These are phyloP conservation scores for Cephus sareptanus DNA, from an alignment of 2,888 invertebrate genomes.

Conservation along the genomic window DNA sequence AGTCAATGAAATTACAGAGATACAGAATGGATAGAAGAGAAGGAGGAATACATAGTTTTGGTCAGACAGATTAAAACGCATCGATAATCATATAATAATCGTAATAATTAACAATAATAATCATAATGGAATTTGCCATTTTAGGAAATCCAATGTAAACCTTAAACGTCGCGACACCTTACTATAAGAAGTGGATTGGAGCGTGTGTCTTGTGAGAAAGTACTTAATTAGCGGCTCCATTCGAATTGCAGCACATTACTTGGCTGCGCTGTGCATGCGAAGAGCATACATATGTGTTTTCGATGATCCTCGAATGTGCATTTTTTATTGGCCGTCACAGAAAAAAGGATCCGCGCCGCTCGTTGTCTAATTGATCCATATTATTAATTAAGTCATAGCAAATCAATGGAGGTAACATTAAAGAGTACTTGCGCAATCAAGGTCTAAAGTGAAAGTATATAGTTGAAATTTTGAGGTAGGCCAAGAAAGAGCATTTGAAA, in stretches of 20 bases:
- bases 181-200: constrained; percentile 66
- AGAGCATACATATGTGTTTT: background rate
- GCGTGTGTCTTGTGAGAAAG: constrained; percentile 44
- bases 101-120: constrained; percentile 35
- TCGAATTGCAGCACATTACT: background rate
- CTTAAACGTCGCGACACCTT: constrained; percentile 57
- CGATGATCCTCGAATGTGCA: background rate
- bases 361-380: background rate
- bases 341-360: background rate
- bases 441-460: constrained; percentile 24
- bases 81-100: constrained; percentile 37
- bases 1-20: constrained; percentile 33
- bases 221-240: constrained; percentile 10
- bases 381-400: constrained; percentile 18
- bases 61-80: constrained; percentile 38
- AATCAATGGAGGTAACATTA: constrained; percentile 21
- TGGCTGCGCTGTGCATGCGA: background rate
- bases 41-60: constrained; percentile 43
- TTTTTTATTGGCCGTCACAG: background rate
- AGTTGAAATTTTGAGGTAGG: constrained; percentile 28
- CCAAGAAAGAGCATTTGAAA: constrained; percentile 26
- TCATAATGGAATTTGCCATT: constrained; percentile 28
- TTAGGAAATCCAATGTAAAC: constrained; percentile 63
- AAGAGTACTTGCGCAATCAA: constrained; percentile 23
- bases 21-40: constrained; percentile 37